phyloP scores from a whole-genome alignment of 2,113 vertebrate genomes.

The Pantherophis guttatus region DNA sequence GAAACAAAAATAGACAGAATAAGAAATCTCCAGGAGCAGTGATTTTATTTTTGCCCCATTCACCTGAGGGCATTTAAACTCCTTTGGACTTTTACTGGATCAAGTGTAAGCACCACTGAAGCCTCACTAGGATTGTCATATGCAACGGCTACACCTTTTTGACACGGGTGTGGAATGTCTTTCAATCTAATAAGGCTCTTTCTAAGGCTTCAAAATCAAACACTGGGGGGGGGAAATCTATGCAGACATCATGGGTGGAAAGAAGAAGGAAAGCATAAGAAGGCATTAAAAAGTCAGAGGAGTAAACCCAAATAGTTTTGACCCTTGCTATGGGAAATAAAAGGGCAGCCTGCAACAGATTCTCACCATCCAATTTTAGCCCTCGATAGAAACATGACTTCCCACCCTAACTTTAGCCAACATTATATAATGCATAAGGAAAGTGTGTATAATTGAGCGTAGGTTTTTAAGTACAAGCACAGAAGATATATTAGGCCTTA shows the following conservation, averaged over 20 bases:
- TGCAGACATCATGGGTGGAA: not conserved
- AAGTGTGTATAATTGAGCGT: not conserved
- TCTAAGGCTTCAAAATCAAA: not conserved
- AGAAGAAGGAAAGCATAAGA: not conserved
- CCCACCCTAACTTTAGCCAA: not conserved
- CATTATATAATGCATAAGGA: slow-evolving; percentile 2
- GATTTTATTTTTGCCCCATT: not conserved
- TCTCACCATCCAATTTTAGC: not conserved
- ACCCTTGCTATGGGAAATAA: not conserved
- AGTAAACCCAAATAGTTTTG: not conserved
- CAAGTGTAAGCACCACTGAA: not conserved
- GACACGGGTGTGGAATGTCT: not conserved
- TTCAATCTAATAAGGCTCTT: not conserved
- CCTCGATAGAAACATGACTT: not conserved
- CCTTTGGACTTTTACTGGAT: not conserved
- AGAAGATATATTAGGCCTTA: not conserved
- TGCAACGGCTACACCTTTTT: not conserved
- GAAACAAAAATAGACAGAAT: slow-evolving; percentile 1
- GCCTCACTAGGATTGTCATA: not conserved
- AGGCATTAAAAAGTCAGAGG: not conserved
- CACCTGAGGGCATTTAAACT: not conserved
- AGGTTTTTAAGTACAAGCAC: slow-evolving; percentile 9
- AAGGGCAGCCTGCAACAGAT: not conserved
- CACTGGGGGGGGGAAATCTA: not conserved
- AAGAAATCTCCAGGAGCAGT: slow-evolving; percentile 14